A percentile compares a stretch with the other conserved stretches of the same genome.
Evolutionary conservation across 2,797 vertebrate genomes (phyloP).

Genomic region (Carapus acus): DNA sequence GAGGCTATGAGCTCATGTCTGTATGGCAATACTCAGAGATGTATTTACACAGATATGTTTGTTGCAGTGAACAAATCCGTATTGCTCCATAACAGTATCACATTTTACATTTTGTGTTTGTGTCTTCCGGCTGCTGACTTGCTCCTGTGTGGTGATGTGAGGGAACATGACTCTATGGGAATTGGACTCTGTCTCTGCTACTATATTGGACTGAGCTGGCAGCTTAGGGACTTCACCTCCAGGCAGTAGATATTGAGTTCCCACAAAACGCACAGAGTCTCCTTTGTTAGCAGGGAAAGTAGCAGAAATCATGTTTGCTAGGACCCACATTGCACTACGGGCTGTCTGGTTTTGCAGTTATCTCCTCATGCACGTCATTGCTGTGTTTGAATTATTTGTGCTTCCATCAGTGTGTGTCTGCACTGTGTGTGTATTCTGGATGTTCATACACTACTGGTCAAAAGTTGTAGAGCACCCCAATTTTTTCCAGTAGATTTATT

Average conservation of each 20-base stretch:
- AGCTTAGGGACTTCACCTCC: background rate
- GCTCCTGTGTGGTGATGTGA: too few species aligned
- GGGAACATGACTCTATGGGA: too few species aligned
- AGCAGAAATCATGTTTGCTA: background rate
- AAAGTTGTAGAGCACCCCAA: too few species aligned
- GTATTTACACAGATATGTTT: too few species aligned
- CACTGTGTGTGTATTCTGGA: background rate
- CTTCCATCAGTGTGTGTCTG: background rate
- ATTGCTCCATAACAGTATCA: too few species aligned
- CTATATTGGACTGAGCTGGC: background rate
- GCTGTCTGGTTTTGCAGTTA: background rate
- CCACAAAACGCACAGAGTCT: background rate
- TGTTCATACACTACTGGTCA: too few species aligned
- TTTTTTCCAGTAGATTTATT: too few species aligned
- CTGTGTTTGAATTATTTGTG: background rate
- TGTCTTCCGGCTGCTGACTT: too few species aligned
- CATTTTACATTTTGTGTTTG: too few species aligned
- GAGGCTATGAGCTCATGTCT: too few species aligned
- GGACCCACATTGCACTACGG: background rate
- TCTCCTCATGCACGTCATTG: background rate
- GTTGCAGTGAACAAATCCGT: too few species aligned
- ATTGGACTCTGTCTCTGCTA: background rate
- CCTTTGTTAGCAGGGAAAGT: slow-evolving; percentile 1
- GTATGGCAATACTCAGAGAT: too few species aligned
- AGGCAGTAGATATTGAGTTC: background rate